phyloP scores from a whole-genome alignment of 2,888 invertebrate genomes.

The Drosophila colorata region DNA sequence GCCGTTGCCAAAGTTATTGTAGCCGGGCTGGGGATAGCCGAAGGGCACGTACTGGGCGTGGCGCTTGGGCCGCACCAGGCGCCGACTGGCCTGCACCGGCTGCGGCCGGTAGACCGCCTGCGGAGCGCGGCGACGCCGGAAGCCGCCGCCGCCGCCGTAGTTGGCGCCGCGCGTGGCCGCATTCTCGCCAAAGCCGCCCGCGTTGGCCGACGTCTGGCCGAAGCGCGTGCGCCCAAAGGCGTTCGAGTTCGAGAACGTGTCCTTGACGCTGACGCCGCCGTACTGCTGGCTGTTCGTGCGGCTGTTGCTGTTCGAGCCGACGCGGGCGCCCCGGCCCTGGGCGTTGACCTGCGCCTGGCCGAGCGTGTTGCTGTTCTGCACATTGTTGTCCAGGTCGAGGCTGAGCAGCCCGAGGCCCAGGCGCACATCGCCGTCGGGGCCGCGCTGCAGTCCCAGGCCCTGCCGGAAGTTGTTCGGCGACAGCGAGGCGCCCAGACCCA shows the following conservation, averaged over 20 bases:
- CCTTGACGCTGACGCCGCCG: conserved; percentile 73
- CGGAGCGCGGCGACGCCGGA: conserved; percentile 47
- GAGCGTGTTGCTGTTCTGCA: conserved; percentile 46
- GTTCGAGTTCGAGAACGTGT: conserved; percentile 74
- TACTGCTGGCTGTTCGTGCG: conserved; percentile 64
- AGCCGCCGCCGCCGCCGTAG: conserved; percentile 36
- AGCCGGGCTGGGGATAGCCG: conserved; percentile 49
- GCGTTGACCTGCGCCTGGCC: conserved; percentile 75
- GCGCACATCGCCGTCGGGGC: conserved; percentile 73
- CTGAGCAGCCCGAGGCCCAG: conserved; percentile 80
- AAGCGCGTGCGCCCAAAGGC: conserved; percentile 72
- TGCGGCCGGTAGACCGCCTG: not conserved
- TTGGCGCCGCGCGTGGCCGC: conserved; percentile 57
- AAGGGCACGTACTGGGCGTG: conserved; percentile 72
- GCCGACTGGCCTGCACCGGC: conserved; percentile 10
- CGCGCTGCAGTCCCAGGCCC: conserved; percentile 79
- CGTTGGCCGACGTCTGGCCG: conserved; percentile 79
- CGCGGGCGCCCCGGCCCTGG: conserved; percentile 72
- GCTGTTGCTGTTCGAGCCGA: conserved; percentile 72
- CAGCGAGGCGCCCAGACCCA: conserved; percentile 81
- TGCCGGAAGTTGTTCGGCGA: conserved; percentile 78
- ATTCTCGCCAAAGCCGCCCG: conserved; percentile 66
- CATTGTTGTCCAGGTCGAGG: conserved; percentile 75
- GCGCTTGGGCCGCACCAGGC: conserved; percentile 61
- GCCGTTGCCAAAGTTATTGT: not conserved